Conservation (phyloP, 2,888 invertebrate species). For the Hartigia nigra region DNA sequence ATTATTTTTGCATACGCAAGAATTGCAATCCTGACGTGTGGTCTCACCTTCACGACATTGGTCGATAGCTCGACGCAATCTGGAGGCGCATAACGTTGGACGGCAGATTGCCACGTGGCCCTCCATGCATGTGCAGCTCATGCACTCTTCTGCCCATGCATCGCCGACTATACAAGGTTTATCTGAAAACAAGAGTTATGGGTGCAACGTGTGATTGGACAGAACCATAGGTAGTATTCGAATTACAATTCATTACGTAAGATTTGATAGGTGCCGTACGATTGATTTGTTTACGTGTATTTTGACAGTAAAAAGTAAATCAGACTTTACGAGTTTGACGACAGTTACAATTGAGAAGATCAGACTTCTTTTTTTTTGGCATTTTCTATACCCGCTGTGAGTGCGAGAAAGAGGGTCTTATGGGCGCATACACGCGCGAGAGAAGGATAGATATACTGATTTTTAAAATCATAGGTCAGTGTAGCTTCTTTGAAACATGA, state of each 20-base stretch:
- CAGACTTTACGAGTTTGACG: too few relatives aligned
- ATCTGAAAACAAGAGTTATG: slow-evolving; percentile 16
- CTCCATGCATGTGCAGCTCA: slow-evolving; percentile 30
- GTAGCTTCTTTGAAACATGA: neutral
- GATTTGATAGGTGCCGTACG: too few relatives aligned
- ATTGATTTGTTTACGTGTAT: too few relatives aligned
- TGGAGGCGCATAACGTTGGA: slow-evolving; percentile 32
- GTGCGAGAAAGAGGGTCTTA: neutral
- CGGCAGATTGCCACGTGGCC: slow-evolving; percentile 25
- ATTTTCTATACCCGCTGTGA: neutral
- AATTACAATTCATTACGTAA: too few relatives aligned
- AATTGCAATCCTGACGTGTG: slow-evolving; percentile 24
- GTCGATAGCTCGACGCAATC: slow-evolving; percentile 23
- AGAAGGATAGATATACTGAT: neutral
- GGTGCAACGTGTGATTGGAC: too few relatives aligned
- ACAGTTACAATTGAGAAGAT: too few relatives aligned
- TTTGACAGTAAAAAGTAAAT: too few relatives aligned
- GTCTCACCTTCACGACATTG: slow-evolving; percentile 27
- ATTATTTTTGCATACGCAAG: slow-evolving; percentile 28
- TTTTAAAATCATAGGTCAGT: neutral
- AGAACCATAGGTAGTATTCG: too few relatives aligned
- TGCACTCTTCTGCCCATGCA: slow-evolving; percentile 37
- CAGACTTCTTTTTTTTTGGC: neutral
- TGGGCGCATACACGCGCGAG: neutral
- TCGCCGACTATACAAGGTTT: slow-evolving; percentile 33